These are phyloP conservation scores for Euzophera pinguis DNA, from an alignment of 2,888 invertebrate genomes.

Conservation along the genomic window DNA sequence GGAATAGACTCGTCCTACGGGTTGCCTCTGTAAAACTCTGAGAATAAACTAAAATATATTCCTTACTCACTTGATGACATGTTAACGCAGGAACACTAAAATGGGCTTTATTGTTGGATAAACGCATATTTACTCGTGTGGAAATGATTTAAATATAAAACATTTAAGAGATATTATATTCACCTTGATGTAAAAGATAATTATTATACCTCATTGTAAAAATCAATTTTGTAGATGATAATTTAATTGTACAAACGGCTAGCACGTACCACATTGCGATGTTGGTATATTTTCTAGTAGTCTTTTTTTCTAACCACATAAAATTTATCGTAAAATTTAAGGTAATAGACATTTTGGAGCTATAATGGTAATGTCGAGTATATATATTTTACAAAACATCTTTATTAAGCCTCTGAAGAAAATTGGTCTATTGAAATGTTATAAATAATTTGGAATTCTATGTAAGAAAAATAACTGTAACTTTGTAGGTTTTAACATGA, in stretches of 20 bases:
- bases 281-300: conserved; percentile 17
- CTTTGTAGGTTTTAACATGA: conserved; percentile 45
- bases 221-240: conserved; percentile 38
- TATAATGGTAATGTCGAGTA: conserved; percentile 50
- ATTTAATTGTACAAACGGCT: conserved; percentile 41
- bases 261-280: conserved; percentile 25
- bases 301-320: conserved; percentile 37
- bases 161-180: conserved; percentile 35
- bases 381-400: conserved; percentile 46
- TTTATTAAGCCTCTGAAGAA: conserved; percentile 47
- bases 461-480: conserved; percentile 51
- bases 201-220: conserved; percentile 48
- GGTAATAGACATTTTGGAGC: conserved; percentile 47
- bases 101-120: conserved; percentile 52
- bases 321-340: conserved; percentile 38
- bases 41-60: too few species aligned
- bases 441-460: conserved; percentile 60
- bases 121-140: conserved; percentile 44
- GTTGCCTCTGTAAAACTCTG: not conserved
- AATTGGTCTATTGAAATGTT: conserved; percentile 66
- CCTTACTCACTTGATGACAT: conserved; percentile 30
- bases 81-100: conserved; percentile 54
- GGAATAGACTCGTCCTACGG: not conserved
- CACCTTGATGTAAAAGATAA: conserved; percentile 51
- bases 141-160: conserved; percentile 36